Base-by-base conservation (phyloP, 2,113 vertebrate genomes). In the Zapornia atra region DNA sequence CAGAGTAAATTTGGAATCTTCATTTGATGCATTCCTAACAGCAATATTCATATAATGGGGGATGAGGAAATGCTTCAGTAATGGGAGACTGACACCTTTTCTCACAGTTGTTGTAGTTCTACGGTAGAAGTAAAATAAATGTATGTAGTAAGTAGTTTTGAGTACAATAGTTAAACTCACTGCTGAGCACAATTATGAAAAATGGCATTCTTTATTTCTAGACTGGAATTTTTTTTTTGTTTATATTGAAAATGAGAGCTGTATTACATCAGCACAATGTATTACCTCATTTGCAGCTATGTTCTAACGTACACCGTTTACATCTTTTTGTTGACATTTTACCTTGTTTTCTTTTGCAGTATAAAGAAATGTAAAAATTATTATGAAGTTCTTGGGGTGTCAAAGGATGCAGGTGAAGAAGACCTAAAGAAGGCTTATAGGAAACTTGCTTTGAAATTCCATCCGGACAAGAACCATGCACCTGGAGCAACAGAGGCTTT, bases 401-500 rank as follows among this genome's bases (percentile, higher is more conserved):
- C 90, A 82, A 99, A 99, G 98, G 99, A 99, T 92, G 99, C 99
- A 51, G 97, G 96, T 82, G 99, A 99, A 46, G 99, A 99, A 78
- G 99, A 99, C 93, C 98, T 99, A 59, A 99, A 99, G 98, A 99
- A 99, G 93, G 98, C 99, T 73, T 99, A 99, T 95, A 98, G 99
- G 96, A 99, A 99, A 97, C 98, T 99, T 89, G 99, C 99, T 26
- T 98, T 99, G 94, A 99, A 99, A 98, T 99, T 99, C 96, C 99
- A 99, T 95, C 99, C 99, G 19, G 99, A 99, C 97, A 99, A 99
- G 98, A 99, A 99, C 86, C 99, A 98, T 10, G 99, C 99, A 54
- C 99, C 99, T 12, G 99, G 99, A 98, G 99, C 99, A 86, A 99
- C 99, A 34, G 99, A 99, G 84, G 99, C 99, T 96, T 99, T 99